A percentile compares a stretch with the other conserved stretches of the same genome.
Conservation (phyloP, 2,113 vertebrate species). For the Nansenia antarctica region DNA sequence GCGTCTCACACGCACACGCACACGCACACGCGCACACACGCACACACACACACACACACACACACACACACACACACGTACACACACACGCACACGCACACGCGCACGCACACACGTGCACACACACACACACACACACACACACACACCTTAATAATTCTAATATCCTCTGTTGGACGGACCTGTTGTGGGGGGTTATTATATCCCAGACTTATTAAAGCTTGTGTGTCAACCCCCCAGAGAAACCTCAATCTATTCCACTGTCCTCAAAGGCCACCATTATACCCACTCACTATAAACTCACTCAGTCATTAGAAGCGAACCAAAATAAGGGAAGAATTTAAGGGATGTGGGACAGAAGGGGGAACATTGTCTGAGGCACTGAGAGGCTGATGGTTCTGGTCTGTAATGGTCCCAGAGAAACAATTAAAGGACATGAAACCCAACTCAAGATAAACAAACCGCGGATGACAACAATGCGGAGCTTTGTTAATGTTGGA, state of each 20-base stretch:
- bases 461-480: conserved; percentile 24
- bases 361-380: background rate
- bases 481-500: conserved; percentile 66
- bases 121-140: too few species aligned
- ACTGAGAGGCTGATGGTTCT: conserved; percentile 1
- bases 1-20: too few species aligned
- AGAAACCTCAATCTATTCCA: conserved; percentile 12
- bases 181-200: conserved; percentile 32
- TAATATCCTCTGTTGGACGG: conserved; percentile 46
- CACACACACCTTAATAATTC: conserved; percentile 48
- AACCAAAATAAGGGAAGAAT: conserved; percentile 7
- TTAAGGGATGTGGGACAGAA: conserved; percentile 3
- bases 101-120: too few species aligned
- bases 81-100: too few species aligned
- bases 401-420: conserved; percentile 24
- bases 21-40: too few species aligned
- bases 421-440: conserved; percentile 62
- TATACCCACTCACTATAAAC: conserved; percentile 11
- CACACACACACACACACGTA: too few species aligned
- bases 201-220: conserved; percentile 18
- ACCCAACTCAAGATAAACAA: conserved; percentile 44
- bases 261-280: conserved; percentile 29
- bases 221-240: conserved; percentile 5
- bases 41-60: too few species aligned
- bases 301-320: background rate